Percentiles rank a stretch among this genome's conserved stretches.
Evolutionary conservation across 1,140 invertebrate species (phyloP).

Genomic region (Diorhabda elongata): DNA sequence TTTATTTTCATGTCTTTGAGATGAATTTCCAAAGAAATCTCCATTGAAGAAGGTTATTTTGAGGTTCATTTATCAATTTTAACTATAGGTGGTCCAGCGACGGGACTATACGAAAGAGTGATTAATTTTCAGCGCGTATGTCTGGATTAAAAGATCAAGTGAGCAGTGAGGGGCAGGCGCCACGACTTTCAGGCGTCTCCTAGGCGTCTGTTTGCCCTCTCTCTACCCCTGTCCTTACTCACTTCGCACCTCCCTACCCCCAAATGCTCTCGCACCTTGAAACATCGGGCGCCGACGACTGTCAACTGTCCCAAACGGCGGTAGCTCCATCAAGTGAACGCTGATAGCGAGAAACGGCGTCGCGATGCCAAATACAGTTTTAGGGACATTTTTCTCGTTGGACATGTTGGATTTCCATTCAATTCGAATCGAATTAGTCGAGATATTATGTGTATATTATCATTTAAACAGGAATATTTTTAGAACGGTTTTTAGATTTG

Average conservation of each 20-base stretch:
- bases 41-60: no score
- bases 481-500: no score
- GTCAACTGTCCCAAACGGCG: conserved; percentile 18
- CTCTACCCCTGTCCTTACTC: conserved; percentile 3
- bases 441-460: no score
- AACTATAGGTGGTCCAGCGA: background rate
- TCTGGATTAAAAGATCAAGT: conserved; percentile 45
- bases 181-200: conserved; percentile 34
- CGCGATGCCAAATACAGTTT: background rate
- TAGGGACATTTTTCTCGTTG: background rate
- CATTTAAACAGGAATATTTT: no score
- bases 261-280: conserved; percentile 18
- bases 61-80: no score
- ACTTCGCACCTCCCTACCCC: conserved; percentile 25
- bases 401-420: no score
- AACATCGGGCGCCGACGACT: conserved; percentile 15
- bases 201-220: conserved; percentile 30
- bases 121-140: conserved; percentile 45
- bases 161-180: conserved; percentile 39
- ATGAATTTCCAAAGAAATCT: no score
- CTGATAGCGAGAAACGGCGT: background rate
- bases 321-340: background rate
- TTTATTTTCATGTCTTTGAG: no score
- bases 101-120: conserved; percentile 29
- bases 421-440: no score